phyloP scores from a whole-genome alignment of 1,140 invertebrate species.

The Lepidurus apus region DNA sequence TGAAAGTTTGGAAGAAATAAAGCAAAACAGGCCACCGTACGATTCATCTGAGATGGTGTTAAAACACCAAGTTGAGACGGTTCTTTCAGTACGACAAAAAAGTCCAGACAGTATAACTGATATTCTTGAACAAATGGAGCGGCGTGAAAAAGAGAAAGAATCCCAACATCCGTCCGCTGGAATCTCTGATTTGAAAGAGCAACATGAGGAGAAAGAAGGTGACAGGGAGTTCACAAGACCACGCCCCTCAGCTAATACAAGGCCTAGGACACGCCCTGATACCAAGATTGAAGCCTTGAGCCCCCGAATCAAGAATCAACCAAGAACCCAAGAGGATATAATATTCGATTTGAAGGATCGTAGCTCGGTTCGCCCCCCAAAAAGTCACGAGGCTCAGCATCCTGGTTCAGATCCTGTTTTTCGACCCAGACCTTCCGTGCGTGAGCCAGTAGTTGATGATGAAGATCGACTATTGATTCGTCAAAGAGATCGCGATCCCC shows the following conservation, averaged over 20 bases:
- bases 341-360: background rate
- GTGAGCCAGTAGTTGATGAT: background rate
- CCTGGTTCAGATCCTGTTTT: background rate
- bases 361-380: background rate
- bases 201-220: background rate
- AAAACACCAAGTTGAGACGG: too few species aligned
- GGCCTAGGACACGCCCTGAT: too few species aligned
- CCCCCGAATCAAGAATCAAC: too few species aligned
- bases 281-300: too few species aligned
- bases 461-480: too few species aligned
- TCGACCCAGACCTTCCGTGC: background rate
- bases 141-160: background rate
- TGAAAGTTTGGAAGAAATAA: too few species aligned
- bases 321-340: background rate
- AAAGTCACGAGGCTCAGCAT: background rate
- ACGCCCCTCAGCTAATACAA: too few species aligned
- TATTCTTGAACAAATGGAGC: background rate
- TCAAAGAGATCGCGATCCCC: background rate
- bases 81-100: background rate
- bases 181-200: background rate
- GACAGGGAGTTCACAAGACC: background rate
- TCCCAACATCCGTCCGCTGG: background rate
- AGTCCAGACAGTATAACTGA: background rate
- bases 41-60: too few species aligned
- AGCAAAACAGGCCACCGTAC: too few species aligned